Evolutionary conservation across 2,113 vertebrate genomes (phyloP), one percentile per base, ranked within the genome.

Genomic region (Heteronetta atricapilla): DNA sequence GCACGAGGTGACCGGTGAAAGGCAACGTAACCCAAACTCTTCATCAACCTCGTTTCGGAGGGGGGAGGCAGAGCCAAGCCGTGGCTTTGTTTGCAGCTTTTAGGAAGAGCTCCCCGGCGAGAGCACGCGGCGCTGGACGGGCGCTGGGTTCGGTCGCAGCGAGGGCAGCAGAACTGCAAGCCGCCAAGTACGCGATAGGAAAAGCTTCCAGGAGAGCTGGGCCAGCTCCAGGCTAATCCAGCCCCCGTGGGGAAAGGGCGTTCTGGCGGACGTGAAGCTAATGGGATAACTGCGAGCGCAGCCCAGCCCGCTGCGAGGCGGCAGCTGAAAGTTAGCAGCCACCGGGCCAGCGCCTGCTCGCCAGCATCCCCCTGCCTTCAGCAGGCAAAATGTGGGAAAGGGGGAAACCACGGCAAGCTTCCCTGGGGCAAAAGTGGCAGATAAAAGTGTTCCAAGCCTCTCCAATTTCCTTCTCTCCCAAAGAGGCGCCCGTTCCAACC

Each of bases 171-270:
- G 82, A 87, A 87, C 58, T 86, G 96, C 83, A 95, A 97, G 59
- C 64, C 82, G 56, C 67, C 67, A 13, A 52, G 34, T 5, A 40
- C 0, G 52, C 40, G 94, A 23, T 60, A 64, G 90, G 90, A 84
- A 68, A 83, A 83, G 70, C 60, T 79, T 90, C 73, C 89, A 1
- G 3, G 25, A 42, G 93, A 86, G 80, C 72, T 94, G 91, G 94
- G 95, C 19, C 68, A 38, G 69, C 56, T 94, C 89, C 94, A 97
- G 95, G 60, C 38, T 91, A 92, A 96, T 75, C 88, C 93, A 93
- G 59, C 87, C 94, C 88, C 86, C 13, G 44, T 81, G 88, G 89
- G 94, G 79, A 97, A 94, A 97, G 76, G 70, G 46, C 33, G 70
- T 86, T 88, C 83, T 48, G 95, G 88, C 50, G 94, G 81, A 83